phyloP scores from a whole-genome alignment of 1,140 invertebrate genomes.

The Lasioglossum albipes region DNA sequence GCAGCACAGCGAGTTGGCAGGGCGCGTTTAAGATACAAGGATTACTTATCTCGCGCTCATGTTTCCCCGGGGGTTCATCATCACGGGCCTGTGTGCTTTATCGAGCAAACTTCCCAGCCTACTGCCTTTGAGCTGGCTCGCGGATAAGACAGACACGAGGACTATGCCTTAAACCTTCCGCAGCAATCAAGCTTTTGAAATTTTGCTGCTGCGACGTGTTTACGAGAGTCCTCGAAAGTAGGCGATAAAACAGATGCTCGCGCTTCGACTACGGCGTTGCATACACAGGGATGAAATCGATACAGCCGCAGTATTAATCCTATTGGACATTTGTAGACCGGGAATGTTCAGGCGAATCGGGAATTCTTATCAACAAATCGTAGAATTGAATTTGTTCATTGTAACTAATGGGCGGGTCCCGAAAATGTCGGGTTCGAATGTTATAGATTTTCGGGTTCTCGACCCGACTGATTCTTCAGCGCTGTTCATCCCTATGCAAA shows the following conservation, averaged over 20 bases:
- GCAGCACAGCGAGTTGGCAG: background rate
- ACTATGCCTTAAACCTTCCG: background rate
- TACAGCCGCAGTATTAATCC: background rate
- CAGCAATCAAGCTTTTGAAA: background rate
- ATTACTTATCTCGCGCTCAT: constrained; percentile 57
- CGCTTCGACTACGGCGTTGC: background rate
- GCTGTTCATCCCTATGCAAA: too few species aligned
- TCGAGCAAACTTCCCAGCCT: constrained; percentile 30
- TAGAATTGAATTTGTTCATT: too few species aligned
- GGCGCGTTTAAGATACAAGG: constrained; percentile 32
- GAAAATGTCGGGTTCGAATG: too few species aligned
- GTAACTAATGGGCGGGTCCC: too few species aligned
- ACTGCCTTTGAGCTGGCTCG: constrained; percentile 5
- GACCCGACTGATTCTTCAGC: too few species aligned
- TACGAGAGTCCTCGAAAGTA: background rate
- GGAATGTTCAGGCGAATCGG: background rate
- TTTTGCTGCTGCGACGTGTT: background rate
- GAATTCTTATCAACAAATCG: too few species aligned
- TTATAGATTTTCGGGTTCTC: too few species aligned
- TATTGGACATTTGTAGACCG: background rate
- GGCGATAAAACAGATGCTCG: background rate
- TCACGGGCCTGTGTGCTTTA: constrained; percentile 31
- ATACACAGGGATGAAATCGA: background rate
- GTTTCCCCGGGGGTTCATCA: constrained; percentile 46
- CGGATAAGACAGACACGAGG: constrained; percentile 16